Base-by-base conservation (phyloP, 1,140 invertebrate species). In the Cardiocondyla obscurior region DNA sequence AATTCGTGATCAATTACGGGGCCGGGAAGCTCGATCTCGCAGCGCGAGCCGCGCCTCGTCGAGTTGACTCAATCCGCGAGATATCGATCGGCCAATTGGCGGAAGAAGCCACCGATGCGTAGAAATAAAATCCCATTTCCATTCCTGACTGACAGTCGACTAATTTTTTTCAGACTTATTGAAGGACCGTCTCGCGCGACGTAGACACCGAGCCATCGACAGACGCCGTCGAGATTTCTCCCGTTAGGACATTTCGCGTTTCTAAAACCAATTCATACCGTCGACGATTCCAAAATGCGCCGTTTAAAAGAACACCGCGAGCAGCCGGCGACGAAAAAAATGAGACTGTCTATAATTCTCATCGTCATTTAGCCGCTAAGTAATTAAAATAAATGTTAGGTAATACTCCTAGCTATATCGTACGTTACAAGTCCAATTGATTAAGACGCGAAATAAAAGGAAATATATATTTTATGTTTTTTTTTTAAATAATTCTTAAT, bases 31-130 rank as follows among this genome's bases (percentile, higher is more conserved):
- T 79, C 74, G 74, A 79, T 79, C 62, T 67, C 58, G 44, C 73
- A 79, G 28, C 81, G 28, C 81, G 25, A 49, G 65, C 53, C 67
- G 85, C 84, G 86, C 87, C 55, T 62, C 72, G 57, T 28, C 83
- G 81, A 84, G 86, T 87, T 84, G 65, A 74, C 67, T 58, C 85
- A 87, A 81, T 83, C 79, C 49, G 30, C 25, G 60, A 72, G 77
- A 69, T 81, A 82, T 85, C 79, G 81, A 72, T 60, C 76, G 46
- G 74, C 74, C 74, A 79, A 79, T 79, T 79, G 74, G 74, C 74
- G 74, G 74, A 79, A 79, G 74, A 19, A 79, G 67, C 39, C 77
- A 67, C 39, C 77, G 77, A 30, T 70, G 77, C 65, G 67, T 81
- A 67, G 69, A 81, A 81, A 73, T 81, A 81, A 81, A 81, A 72